These are phyloP conservation scores for Urocitellus parryii DNA, from an alignment of 2,113 vertebrate species.

Conservation along the genomic window DNA sequence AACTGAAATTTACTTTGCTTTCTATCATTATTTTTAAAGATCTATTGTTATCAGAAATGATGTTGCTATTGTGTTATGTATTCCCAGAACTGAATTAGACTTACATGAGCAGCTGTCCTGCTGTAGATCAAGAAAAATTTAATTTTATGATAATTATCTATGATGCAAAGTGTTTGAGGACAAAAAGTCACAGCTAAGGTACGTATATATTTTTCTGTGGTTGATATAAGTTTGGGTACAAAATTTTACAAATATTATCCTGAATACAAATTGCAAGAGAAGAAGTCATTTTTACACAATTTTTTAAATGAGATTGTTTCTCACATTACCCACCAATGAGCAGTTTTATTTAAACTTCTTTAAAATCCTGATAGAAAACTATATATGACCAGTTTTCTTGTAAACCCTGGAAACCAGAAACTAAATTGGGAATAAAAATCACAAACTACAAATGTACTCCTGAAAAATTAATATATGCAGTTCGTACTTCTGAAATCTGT, in stretches of 20 bases:
- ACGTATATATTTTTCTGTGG: not conserved
- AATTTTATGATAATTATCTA: not conserved
- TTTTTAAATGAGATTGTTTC: not conserved
- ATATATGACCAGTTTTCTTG: not conserved
- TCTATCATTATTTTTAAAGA: conserved; percentile 10
- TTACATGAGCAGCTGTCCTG: not conserved
- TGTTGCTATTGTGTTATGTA: not conserved
- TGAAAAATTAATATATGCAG: not conserved
- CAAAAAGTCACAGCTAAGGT: not conserved
- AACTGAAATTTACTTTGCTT: not conserved
- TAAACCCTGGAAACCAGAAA: conserved; percentile 5
- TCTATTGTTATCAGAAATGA: not conserved
- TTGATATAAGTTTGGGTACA: not conserved
- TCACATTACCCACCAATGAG: not conserved
- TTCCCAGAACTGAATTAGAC: conserved; percentile 35
- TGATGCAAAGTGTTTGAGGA: not conserved
- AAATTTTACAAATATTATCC: conserved; percentile 14
- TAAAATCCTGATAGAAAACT: not conserved
- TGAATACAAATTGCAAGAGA: not conserved
- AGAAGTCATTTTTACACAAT: not conserved
- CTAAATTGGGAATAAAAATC: not conserved
- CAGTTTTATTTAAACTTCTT: conserved; percentile 23
- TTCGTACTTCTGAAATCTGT: not conserved
- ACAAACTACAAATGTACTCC: not conserved
- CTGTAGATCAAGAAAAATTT: not conserved